These are phyloP conservation scores for Recurvirostra avosetta DNA, from an alignment of 2,113 vertebrate species.

Conservation along the genomic window DNA sequence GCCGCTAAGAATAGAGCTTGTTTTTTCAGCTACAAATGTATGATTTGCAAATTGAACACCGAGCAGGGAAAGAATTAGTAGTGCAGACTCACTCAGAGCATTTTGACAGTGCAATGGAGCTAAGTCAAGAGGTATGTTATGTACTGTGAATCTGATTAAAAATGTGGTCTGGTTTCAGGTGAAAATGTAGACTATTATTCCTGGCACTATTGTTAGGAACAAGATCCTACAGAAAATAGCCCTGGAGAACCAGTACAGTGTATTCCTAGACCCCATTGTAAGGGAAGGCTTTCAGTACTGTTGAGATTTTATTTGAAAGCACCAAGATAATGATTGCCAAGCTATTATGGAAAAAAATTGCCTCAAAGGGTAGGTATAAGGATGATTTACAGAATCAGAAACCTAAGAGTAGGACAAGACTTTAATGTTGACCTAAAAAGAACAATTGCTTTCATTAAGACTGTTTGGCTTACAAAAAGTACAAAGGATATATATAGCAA, in stretches of 20 bases:
- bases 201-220: background rate
- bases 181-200: constrained; percentile 37
- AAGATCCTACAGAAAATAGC: background rate
- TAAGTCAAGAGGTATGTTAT: constrained; percentile 38
- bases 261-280: constrained; percentile 23
- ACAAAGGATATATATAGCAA: background rate
- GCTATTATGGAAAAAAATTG: background rate
- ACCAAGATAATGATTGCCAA: background rate
- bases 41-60: constrained; percentile 38
- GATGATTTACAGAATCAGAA: background rate
- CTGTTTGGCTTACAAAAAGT: background rate
- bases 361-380: background rate
- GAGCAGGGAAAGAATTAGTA: constrained; percentile 11
- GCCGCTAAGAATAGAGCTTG: constrained; percentile 39
- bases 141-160: constrained; percentile 31
- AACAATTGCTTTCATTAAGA: background rate
- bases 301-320: constrained; percentile 5
- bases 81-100: background rate
- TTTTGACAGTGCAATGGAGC: background rate
- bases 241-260: background rate
- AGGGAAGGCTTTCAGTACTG: background rate
- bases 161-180: constrained; percentile 17
- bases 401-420: background rate
- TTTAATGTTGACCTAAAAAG: background rate
- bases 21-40: constrained; percentile 33